Evolutionary conservation across 2,797 vertebrate genomes (phyloP).

Genomic region (Poeciliopsis paucimaculata): DNA sequence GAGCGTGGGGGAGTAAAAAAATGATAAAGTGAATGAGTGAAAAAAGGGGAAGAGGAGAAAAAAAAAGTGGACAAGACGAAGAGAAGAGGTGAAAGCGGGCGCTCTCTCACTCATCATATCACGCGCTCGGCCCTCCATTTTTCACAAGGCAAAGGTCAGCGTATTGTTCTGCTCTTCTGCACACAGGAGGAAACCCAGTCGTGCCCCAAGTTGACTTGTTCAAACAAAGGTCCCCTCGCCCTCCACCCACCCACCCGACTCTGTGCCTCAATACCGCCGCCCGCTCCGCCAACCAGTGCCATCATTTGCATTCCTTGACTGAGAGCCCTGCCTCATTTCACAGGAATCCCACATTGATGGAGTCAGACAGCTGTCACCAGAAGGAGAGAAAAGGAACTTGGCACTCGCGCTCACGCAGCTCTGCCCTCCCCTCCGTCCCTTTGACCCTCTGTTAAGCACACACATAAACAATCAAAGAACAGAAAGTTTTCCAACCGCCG

Average conservation of each 20-base stretch:
- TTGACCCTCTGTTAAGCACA: conserved; percentile 57
- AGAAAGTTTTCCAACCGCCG: conserved; percentile 38
- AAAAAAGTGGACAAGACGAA: conserved; percentile 19
- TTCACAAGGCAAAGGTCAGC: conserved; percentile 94
- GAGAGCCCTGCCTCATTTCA: conserved; percentile 78
- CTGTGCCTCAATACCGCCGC: conserved; percentile 39
- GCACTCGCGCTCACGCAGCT: conserved; percentile 58
- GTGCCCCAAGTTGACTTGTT: conserved; percentile 91
- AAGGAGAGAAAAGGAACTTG: conserved; percentile 68
- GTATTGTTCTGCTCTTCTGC: conserved; percentile 91
- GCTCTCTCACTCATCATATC: conserved; percentile 81
- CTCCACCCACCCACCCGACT: conserved; percentile 19
- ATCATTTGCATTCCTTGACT: conserved; percentile 78
- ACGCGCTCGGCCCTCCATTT: conserved; percentile 86
- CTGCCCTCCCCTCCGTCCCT: conserved; percentile 38
- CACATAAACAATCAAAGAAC: conserved; percentile 65
- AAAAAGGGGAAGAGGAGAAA: conserved; percentile 17
- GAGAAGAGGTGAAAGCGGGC: conserved; percentile 32
- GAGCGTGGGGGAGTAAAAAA: conserved; percentile 33
- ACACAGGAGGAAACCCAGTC: conserved; percentile 89
- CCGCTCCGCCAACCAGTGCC: conserved; percentile 42
- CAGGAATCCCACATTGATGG: conserved; percentile 81
- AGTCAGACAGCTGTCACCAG: conserved; percentile 83
- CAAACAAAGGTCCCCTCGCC: conserved; percentile 71
- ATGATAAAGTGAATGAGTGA: conserved; percentile 36